Percentiles rank a stretch among this genome's conserved stretches.
These are phyloP conservation scores for Fulmarus glacialis DNA, from an alignment of 2,113 vertebrate genomes.

Conservation along the genomic window DNA sequence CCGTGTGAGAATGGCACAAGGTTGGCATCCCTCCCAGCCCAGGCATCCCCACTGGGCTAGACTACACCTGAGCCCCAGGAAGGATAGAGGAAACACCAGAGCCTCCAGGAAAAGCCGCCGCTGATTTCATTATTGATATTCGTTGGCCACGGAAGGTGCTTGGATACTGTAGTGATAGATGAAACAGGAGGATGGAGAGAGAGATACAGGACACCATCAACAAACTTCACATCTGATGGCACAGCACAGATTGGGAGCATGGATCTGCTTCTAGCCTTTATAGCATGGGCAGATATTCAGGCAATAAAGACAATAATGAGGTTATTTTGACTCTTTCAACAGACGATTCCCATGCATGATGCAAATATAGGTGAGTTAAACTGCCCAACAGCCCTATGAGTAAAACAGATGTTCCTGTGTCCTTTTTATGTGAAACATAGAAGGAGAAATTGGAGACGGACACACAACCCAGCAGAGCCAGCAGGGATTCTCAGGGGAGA, in stretches of 20 bases:
- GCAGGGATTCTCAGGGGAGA: not conserved
- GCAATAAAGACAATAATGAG: not conserved
- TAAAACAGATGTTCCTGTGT: not conserved
- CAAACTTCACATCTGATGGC: not conserved
- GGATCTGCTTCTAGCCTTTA: not conserved
- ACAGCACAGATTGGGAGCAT: not conserved
- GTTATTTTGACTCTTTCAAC: not conserved
- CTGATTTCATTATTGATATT: not conserved
- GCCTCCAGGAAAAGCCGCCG: not conserved
- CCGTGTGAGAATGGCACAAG: not conserved
- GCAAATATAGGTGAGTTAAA: not conserved
- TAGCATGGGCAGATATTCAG: not conserved
- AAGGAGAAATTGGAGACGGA: not conserved
- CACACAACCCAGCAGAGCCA: not conserved
- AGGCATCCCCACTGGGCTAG: not conserved
- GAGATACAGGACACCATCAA: not conserved
- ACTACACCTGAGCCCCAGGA: not conserved
- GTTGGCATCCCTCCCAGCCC: not conserved
- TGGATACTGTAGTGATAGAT: not conserved
- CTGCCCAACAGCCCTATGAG: not conserved
- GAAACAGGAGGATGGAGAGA: not conserved
- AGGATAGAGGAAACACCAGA: not conserved
- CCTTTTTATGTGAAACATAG: not conserved
- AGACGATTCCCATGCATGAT: not conserved
- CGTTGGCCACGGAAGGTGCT: not conserved